Evolutionary conservation across 1,140 invertebrate genomes (phyloP), one percentile per base, ranked within the genome.

Genomic region (Panulirus ornatus): DNA sequence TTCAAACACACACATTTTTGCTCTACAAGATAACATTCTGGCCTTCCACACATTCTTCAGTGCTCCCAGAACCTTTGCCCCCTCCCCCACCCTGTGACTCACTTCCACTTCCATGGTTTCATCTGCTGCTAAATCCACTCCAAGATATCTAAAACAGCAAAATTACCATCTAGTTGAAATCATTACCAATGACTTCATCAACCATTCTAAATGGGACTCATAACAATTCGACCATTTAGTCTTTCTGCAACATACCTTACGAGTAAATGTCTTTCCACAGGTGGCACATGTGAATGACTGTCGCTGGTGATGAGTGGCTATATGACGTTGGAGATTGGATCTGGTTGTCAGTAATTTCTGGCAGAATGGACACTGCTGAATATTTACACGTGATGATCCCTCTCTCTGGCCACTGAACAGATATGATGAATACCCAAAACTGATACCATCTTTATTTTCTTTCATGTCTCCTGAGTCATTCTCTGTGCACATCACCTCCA

Each of bases 401-500:
- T 81, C 85, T 38, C 54, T n/a, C 54, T 88, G 85, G 0, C 66
- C 51, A n/a, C 63, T 70, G 5, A 51, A 47, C 22, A 76, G 5
- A n/a, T 70, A 27, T 38, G 85, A 63, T 11, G 51, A 40, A 1
- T 78, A 51, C 3, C 58, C 75, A 27, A 8, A 63, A 34, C 30
- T 38, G 0, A 58, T 42, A 19, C 8, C 54, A 6, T 81, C 85
- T 27, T 9, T n/a, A 22, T 81, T 27, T 27, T 70, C 75, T 36
- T 88, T 81, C 16, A 47, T 27, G 6, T 88, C 83, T 30, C 42
- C 81, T 63, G 76, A 40, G 54, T 79, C 66, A 44, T 88, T 88
- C 58, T 88, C 85, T 1, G 76, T 78, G 75, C 85, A 88, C 85
- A 79, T 88, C n/a, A 88, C 85, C 42, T 88, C 85, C 51, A 88